These are phyloP conservation scores for Himalopsyche anomala DNA, from an alignment of 2,888 invertebrate genomes.

Conservation along the genomic window DNA sequence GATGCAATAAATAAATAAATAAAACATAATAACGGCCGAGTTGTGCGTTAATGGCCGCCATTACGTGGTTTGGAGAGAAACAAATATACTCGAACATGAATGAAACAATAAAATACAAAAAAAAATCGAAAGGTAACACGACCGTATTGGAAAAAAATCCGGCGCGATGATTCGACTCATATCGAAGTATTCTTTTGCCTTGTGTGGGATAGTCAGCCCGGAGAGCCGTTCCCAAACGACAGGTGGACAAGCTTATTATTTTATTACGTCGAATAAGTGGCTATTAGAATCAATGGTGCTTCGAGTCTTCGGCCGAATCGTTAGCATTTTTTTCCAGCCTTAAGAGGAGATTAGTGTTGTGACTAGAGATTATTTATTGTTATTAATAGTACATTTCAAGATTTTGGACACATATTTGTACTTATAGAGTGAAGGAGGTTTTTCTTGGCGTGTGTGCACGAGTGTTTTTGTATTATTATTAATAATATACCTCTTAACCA, in stretches of 20 bases:
- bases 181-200: background rate
- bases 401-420: background rate
- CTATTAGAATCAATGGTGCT: constrained; percentile 30
- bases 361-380: background rate
- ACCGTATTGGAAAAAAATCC: background rate
- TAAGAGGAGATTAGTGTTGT: background rate
- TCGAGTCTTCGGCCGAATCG: background rate
- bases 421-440: no score
- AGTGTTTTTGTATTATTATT: no score
- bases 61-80: constrained; percentile 30
- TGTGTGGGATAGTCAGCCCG: background rate
- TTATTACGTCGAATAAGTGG: constrained; percentile 17
- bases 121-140: background rate
- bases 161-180: background rate
- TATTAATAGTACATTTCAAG: background rate
- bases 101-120: constrained; percentile 10
- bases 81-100: constrained; percentile 12
- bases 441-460: no score
- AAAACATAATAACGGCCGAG: background rate
- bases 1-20: constrained; percentile 22
- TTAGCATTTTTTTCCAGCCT: constrained; percentile 4
- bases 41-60: constrained; percentile 16
- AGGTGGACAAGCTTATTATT: constrained; percentile 1
- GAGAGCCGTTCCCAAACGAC: constrained; percentile 1
- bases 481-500: no score